These are phyloP conservation scores for Xylota sylvarum DNA, from an alignment of 2,888 invertebrate genomes.

Conservation along the genomic window DNA sequence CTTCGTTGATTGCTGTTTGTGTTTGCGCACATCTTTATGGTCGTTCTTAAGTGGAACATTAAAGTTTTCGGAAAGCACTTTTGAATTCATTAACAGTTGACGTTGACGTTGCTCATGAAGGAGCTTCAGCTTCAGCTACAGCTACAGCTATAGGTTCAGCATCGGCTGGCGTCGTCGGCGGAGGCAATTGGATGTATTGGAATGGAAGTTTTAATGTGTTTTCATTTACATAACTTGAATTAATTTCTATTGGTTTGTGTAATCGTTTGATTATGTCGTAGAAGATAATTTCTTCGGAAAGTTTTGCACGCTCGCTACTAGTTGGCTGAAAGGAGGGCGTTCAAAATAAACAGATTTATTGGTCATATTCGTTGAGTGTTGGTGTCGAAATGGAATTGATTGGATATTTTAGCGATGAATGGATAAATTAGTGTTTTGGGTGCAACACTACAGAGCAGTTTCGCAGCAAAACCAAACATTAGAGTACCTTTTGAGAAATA, in stretches of 20 bases:
- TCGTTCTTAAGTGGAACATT: constrained; percentile 66
- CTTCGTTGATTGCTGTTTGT: constrained; percentile 51
- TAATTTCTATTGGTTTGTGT: constrained; percentile 60
- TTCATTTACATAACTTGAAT: constrained; percentile 64
- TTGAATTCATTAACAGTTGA: constrained; percentile 72
- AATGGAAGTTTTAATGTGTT: constrained; percentile 65
- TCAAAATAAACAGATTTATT: constrained; percentile 16
- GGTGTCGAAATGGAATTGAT: not conserved
- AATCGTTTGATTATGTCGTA: constrained; percentile 53
- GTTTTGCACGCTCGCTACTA: constrained; percentile 13
- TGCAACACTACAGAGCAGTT: too few relatives aligned
- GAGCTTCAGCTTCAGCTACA: not conserved
- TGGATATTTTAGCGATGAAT: not conserved
- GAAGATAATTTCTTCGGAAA: constrained; percentile 44
- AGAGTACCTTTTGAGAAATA: too few relatives aligned
- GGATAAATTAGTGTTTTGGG: not conserved
- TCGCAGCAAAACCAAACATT: too few relatives aligned
- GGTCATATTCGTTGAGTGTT: not conserved
- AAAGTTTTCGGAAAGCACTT: constrained; percentile 71
- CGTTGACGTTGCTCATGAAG: constrained; percentile 22
- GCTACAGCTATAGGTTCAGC: not conserved
- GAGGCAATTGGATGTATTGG: constrained; percentile 47
- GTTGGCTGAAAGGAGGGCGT: not conserved
- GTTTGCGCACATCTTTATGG: constrained; percentile 63
- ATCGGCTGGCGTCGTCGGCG: not conserved